Evolutionary conservation across 2,797 vertebrate genomes (phyloP).

Genomic region (Myotis findleyi): DNA sequence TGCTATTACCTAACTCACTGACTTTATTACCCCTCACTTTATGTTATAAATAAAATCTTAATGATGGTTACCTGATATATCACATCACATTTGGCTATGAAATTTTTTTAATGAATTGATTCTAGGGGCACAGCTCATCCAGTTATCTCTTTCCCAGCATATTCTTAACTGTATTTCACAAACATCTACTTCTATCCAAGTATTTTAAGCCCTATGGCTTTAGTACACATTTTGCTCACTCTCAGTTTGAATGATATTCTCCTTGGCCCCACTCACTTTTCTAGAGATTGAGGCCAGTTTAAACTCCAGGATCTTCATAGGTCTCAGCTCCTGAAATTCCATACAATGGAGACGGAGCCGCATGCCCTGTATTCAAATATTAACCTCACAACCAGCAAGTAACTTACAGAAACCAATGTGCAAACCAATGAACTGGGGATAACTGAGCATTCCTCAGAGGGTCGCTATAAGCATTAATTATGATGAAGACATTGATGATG

Average conservation of each 20-base stretch:
- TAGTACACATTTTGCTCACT: not conserved
- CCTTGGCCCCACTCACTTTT: not conserved
- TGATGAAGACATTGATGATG: not conserved
- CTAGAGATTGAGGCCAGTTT: not conserved
- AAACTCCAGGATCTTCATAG: not conserved
- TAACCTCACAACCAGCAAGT: not conserved
- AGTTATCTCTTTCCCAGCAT: not conserved
- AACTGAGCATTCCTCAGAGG: not conserved
- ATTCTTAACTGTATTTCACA: not conserved
- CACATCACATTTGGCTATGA: not conserved
- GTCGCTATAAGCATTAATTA: not conserved
- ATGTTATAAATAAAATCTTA: not conserved
- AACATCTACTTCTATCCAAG: not conserved
- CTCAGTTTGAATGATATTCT: not conserved
- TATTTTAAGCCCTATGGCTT: not conserved
- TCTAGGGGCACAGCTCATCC: not conserved
- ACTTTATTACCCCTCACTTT: not conserved
- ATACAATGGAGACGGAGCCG: not conserved
- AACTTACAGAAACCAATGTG: not conserved
- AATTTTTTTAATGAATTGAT: not conserved
- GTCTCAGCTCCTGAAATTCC: not conserved
- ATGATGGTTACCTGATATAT: not conserved
- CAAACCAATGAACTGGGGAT: not conserved
- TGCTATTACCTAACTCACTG: not conserved
- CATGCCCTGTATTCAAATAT: not conserved